Conservation (phyloP, 2,888 invertebrate species). For the Apocheima hispidaria region DNA sequence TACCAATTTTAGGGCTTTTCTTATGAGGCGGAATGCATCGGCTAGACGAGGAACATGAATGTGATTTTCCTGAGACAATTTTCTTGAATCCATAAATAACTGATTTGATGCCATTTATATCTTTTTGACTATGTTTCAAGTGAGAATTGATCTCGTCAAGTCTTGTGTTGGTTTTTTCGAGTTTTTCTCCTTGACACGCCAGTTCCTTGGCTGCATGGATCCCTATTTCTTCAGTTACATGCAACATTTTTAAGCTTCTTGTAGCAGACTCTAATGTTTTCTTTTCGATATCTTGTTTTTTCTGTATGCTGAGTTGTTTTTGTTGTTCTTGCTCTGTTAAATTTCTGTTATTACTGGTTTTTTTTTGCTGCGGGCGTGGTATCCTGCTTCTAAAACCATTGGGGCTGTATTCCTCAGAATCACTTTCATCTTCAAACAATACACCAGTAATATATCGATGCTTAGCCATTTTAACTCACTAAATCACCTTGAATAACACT, state of each 20-base stretch:
- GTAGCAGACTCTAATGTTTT: conserved; percentile 92
- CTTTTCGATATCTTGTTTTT: conserved; percentile 92
- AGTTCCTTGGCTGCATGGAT: conserved; percentile 97
- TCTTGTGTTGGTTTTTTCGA: conserved; percentile 94
- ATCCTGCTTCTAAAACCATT: conserved; percentile 83
- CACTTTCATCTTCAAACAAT: conserved; percentile 89
- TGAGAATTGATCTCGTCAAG: conserved; percentile 96
- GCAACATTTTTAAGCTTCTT: conserved; percentile 91
- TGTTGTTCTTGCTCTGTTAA: conserved; percentile 87
- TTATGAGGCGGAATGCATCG: background rate
- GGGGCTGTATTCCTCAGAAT: conserved; percentile 93
- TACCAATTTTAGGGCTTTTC: background rate
- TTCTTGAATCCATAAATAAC: conserved; percentile 98
- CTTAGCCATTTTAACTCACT: conserved; percentile 12
- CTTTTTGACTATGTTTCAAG: conserved; percentile 95
- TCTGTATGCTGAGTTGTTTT: conserved; percentile 89
- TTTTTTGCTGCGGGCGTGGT: conserved; percentile 61
- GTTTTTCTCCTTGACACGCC: conserved; percentile 94
- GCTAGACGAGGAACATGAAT: conserved; percentile 2
- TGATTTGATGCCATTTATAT: conserved; percentile 97
- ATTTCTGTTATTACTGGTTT: conserved; percentile 58
- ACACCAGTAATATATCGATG: conserved; percentile 56
- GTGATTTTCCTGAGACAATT: conserved; percentile 92
- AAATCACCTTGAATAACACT: conserved; percentile 8
- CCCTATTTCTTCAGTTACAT: conserved; percentile 97